phyloP scores from a whole-genome alignment of 2,113 vertebrate genomes.

The Phasianus colchicus region DNA sequence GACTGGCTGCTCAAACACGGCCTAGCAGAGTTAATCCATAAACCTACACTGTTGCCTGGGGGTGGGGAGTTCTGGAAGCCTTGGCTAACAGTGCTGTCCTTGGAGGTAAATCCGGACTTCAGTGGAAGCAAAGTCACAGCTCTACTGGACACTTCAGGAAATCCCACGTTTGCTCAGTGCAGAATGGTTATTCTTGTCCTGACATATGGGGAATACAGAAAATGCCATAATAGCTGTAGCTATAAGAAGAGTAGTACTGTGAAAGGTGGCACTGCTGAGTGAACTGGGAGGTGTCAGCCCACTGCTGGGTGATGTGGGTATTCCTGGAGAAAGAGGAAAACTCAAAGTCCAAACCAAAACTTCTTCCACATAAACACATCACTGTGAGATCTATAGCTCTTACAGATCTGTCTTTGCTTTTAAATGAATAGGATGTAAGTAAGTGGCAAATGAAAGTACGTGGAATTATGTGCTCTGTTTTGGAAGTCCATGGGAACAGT shows the following conservation, averaged over 20 bases:
- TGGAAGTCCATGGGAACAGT: rapidly evolving
- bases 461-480: rapidly evolving
- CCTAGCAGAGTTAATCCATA: not conserved
- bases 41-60: rapidly evolving
- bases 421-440: not conserved
- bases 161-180: not conserved
- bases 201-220: not conserved
- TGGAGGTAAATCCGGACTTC: not conserved
- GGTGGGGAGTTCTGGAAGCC: not conserved
- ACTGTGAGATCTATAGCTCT: not conserved
- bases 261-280: not conserved
- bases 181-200: not conserved
- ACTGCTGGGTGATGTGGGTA: not conserved
- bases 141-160: not conserved
- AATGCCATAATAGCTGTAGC: not conserved
- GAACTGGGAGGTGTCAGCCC: not conserved
- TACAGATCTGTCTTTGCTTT: not conserved
- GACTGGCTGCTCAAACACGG: not conserved
- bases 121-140: not conserved
- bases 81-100: not conserved
- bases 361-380: not conserved
- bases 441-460: not conserved
- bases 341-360: not conserved
- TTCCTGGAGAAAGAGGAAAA: not conserved
- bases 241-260: not conserved